phyloP scores from a whole-genome alignment of 2,888 invertebrate species.

The Plebejus melissa region DNA sequence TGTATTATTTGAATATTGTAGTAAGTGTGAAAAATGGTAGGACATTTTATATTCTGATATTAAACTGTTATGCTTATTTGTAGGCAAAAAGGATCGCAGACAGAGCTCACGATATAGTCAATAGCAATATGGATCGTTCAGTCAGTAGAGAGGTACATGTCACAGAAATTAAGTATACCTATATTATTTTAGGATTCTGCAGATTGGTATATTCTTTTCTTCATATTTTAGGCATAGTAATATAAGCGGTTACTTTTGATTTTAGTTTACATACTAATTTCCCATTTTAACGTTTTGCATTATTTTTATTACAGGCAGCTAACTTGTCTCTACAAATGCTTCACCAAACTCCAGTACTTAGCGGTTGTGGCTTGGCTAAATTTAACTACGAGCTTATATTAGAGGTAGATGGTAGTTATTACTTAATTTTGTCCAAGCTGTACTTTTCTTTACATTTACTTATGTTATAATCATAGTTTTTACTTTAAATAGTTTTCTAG shows the following conservation, averaged over 20 bases:
- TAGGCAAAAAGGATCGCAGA: constrained; percentile 53
- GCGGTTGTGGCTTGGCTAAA: constrained; percentile 48
- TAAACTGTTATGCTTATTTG: constrained; percentile 34
- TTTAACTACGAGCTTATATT: constrained; percentile 51
- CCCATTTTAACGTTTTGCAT: neutral
- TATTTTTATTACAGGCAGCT: constrained; percentile 45
- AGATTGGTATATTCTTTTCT: neutral
- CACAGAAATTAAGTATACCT: neutral
- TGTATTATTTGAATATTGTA: constrained; percentile 29
- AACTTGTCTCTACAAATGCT: constrained; percentile 54
- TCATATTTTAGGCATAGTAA: no score
- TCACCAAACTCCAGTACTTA: constrained; percentile 52
- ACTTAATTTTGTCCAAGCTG: neutral
- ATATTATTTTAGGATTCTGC: neutral
- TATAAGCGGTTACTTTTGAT: no score
- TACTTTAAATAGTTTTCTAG: no score
- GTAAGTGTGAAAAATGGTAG: neutral
- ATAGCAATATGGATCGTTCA: constrained; percentile 46
- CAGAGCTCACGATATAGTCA: constrained; percentile 55
- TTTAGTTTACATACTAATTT: neutral
- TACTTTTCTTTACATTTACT: neutral
- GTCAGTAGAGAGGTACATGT: neutral
- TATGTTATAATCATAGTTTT: no score
- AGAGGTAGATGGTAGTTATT: constrained; percentile 43
- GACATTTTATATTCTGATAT: no score